These are phyloP conservation scores for Cephalopholis sonnerati DNA, from an alignment of 2,113 vertebrate genomes.

Conservation along the genomic window DNA sequence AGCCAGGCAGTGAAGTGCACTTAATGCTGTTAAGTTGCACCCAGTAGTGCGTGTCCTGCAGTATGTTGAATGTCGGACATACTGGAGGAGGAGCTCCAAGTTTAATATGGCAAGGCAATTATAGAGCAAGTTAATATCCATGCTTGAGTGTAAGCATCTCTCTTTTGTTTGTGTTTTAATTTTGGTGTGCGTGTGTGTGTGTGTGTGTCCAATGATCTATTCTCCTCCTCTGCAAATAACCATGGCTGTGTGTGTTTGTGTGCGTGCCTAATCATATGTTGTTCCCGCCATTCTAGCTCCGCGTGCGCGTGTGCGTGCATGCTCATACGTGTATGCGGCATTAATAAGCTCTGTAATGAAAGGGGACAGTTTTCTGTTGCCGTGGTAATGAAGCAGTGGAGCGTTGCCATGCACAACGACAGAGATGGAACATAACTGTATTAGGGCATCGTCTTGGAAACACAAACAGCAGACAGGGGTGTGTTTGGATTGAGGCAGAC, in stretches of 20 bases:
- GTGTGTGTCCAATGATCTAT: neutral
- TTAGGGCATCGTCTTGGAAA: constrained; percentile 46
- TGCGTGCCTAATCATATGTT: constrained; percentile 29
- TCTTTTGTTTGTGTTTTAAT: neutral
- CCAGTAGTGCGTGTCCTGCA: constrained; percentile 43
- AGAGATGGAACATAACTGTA: constrained; percentile 34
- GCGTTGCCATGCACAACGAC: constrained; percentile 40
- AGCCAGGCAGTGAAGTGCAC: constrained; percentile 53
- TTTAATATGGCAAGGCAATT: constrained; percentile 40
- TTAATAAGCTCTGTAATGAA: constrained; percentile 67
- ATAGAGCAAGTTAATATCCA: constrained; percentile 38
- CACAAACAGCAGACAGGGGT: constrained; percentile 34
- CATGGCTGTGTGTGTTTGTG: neutral
- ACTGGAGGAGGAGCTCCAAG: constrained; percentile 24
- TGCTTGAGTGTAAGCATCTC: neutral
- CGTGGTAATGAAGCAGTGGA: constrained; percentile 66
- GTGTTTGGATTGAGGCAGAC: constrained; percentile 29
- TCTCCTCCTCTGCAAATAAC: neutral
- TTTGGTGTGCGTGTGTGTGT: neutral
- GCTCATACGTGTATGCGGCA: constrained; percentile 22
- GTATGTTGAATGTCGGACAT: constrained; percentile 28
- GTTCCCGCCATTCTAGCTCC: neutral
- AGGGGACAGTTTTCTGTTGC: constrained; percentile 68
- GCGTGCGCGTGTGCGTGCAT: neutral
- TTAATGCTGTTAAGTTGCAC: constrained; percentile 59